Conservation (phyloP, 2,888 invertebrate genomes). For the Drosophila maculinotata region DNA sequence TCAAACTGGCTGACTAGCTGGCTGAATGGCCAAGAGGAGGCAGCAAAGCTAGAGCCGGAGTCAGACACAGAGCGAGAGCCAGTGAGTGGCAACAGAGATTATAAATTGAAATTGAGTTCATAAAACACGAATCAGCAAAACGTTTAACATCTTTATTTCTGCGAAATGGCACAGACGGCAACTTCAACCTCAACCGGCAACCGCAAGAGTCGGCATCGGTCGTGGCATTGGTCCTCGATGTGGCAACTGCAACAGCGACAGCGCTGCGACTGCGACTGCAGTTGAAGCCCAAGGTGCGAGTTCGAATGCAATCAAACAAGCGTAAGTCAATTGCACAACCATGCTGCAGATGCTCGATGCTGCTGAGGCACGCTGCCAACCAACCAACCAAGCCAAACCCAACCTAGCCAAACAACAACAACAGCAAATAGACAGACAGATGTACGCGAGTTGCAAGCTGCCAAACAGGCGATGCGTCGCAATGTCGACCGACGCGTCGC, state of each 20-base stretch:
- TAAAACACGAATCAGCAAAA: constrained; percentile 84
- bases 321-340: constrained; percentile 72
- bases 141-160: constrained; percentile 83
- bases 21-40: constrained; percentile 22
- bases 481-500: constrained; percentile 43
- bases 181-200: constrained; percentile 49
- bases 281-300: constrained; percentile 71
- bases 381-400: constrained; percentile 13
- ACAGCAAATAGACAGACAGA: constrained; percentile 70
- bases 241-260: constrained; percentile 13
- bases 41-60: constrained; percentile 10
- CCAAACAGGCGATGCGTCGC: constrained; percentile 58
- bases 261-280: constrained; percentile 23
- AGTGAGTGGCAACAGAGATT: constrained; percentile 81
- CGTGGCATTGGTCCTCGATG: constrained; percentile 33
- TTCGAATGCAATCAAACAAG: constrained; percentile 80
- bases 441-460: constrained; percentile 68
- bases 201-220: constrained; percentile 61
- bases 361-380: constrained; percentile 32
- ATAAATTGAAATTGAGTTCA: constrained; percentile 84
- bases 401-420: constrained; percentile 30
- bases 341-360: constrained; percentile 47
- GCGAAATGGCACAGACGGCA: constrained; percentile 71
- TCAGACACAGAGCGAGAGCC: constrained; percentile 37
- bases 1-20: constrained; percentile 55